phyloP scores from a whole-genome alignment of 2,113 vertebrate genomes.

The Rhizomys pruinosus region DNA sequence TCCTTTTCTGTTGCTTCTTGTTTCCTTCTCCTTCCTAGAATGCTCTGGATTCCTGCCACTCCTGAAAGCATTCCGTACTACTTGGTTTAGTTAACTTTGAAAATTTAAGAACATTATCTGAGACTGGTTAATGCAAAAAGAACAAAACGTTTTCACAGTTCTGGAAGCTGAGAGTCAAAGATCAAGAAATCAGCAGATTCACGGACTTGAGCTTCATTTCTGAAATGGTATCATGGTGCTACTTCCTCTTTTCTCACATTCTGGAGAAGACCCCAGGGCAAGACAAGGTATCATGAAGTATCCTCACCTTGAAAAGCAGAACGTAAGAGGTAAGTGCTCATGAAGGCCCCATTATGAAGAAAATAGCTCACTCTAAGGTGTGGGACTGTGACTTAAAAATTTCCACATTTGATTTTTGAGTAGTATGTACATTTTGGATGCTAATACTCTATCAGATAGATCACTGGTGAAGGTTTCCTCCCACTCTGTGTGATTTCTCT shows the following conservation, averaged over 20 bases:
- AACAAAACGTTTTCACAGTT: not conserved
- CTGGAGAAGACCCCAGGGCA: not conserved
- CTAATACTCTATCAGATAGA: too few relatives aligned
- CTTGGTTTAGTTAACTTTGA: not conserved
- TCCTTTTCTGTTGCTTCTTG: not conserved
- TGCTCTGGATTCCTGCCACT: not conserved
- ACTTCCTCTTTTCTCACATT: not conserved
- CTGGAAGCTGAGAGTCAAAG: not conserved
- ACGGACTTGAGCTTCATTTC: fast-evolving
- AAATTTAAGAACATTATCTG: not conserved
- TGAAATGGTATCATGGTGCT: not conserved
- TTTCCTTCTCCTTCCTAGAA: not conserved
- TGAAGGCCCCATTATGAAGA: not conserved
- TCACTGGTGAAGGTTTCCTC: too few relatives aligned
- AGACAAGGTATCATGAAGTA: not conserved
- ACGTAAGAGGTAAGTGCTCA: too few relatives aligned
- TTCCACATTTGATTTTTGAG: too few relatives aligned
- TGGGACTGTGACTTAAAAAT: not conserved
- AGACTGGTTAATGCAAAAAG: not conserved
- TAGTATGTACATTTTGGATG: too few relatives aligned
- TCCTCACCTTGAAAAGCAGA: not conserved
- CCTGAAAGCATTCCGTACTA: not conserved
- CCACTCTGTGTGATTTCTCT: too few relatives aligned
- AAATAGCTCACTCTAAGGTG: not conserved
- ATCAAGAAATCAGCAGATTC: not conserved